Conservation (phyloP, 1,140 invertebrate genomes). For the Drosophila nigromelanica region DNA sequence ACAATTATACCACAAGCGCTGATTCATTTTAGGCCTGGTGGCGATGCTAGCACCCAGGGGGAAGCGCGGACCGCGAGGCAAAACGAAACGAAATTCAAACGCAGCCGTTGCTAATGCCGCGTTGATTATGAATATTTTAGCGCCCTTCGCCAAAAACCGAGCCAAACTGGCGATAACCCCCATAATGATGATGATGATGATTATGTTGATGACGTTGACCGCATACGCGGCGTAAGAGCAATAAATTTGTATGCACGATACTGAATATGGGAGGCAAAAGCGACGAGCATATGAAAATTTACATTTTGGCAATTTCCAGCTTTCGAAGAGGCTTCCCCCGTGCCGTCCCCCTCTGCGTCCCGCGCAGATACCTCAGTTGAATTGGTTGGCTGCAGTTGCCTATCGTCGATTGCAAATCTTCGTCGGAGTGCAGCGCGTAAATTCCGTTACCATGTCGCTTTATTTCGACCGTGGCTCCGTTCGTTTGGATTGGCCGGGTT, state of each 20-base stretch:
- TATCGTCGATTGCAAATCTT: conserved; percentile 66
- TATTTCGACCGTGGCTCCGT: conserved; percentile 6
- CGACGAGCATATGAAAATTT: conserved; percentile 72
- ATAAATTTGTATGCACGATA: conserved; percentile 68
- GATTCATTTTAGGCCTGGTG: conserved; percentile 37
- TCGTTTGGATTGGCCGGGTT: neutral
- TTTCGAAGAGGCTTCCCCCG: conserved; percentile 43
- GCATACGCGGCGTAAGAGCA: conserved; percentile 53
- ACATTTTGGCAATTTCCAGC: conserved; percentile 82
- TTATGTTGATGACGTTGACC: conserved; percentile 39
- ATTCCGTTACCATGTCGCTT: conserved; percentile 60
- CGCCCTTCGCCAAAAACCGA: conserved; percentile 23
- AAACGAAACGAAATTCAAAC: conserved; percentile 48
- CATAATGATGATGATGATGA: conserved; percentile 17
- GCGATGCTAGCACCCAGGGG: neutral
- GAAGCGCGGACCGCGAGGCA: neutral
- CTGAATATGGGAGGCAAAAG: conserved; percentile 2
- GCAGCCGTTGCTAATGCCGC: conserved; percentile 62
- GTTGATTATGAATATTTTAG: conserved; percentile 81
- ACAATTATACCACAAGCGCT: conserved; percentile 53
- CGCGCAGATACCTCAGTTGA: conserved; percentile 9
- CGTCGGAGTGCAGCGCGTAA: conserved; percentile 66
- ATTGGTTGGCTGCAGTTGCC: conserved; percentile 48
- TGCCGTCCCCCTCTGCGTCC: neutral
- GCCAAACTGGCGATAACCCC: conserved; percentile 21